phyloP scores from a whole-genome alignment of 2,113 vertebrate species.

The Pseudorhombus dupliciocellatus region DNA sequence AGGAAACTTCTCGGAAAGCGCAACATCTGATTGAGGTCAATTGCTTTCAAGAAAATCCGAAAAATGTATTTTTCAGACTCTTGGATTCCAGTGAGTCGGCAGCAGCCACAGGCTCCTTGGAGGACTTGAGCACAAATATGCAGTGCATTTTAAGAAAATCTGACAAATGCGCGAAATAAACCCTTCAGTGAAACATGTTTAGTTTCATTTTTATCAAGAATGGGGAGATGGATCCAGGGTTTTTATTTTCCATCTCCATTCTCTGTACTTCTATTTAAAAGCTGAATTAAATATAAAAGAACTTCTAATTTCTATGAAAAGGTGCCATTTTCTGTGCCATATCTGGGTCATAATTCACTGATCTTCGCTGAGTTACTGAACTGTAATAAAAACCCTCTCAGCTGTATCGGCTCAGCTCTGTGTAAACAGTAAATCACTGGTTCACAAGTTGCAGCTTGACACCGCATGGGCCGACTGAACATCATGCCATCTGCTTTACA shows the following conservation, averaged over 20 bases:
- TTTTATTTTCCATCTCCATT: too few species aligned
- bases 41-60: background rate
- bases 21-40: slow-evolving; percentile 1
- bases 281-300: too few species aligned
- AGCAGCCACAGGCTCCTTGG: background rate
- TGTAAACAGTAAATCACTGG: background rate
- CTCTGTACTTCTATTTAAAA: too few species aligned
- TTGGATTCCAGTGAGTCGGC: background rate
- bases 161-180: background rate
- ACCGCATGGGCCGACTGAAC: background rate
- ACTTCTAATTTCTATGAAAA: too few species aligned
- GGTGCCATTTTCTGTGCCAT: too few species aligned
- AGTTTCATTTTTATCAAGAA: background rate
- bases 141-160: background rate
- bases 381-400: too few species aligned
- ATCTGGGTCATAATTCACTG: too few species aligned
- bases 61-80: background rate
- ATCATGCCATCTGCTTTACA: slow-evolving; percentile 57
- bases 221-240: too few species aligned
- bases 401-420: too few species aligned
- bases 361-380: too few species aligned
- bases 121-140: background rate
- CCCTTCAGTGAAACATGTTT: background rate
- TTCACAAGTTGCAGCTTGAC: background rate
- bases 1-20: background rate